Conservation (phyloP, 1,140 invertebrate species). For the Caenorhabditis brenneri region DNA sequence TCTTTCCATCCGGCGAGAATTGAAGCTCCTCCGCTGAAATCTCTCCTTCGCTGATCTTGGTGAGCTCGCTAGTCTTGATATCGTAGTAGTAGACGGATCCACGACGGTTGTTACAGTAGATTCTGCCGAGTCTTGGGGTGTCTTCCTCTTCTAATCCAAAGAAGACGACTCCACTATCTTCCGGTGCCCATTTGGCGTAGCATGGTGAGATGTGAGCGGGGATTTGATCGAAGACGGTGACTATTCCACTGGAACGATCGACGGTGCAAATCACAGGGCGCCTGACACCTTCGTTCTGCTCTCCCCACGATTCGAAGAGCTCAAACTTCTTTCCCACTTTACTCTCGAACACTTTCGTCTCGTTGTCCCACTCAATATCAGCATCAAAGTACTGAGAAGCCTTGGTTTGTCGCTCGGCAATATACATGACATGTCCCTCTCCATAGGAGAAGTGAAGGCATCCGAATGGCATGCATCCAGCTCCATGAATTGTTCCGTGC, state of each 20-base stretch:
- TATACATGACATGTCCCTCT: slow-evolving; percentile 63
- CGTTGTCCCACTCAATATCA: slow-evolving; percentile 67
- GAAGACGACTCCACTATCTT: slow-evolving; percentile 79
- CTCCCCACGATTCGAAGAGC: slow-evolving; percentile 77
- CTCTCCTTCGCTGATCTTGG: slow-evolving; percentile 55
- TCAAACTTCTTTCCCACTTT: slow-evolving; percentile 78
- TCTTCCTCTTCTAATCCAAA: slow-evolving; percentile 78
- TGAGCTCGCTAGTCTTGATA: slow-evolving; percentile 56
- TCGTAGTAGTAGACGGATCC: slow-evolving; percentile 66
- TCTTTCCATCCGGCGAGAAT: slow-evolving; percentile 72
- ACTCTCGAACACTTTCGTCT: slow-evolving; percentile 64
- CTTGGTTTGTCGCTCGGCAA: slow-evolving; percentile 60
- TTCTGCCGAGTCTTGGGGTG: slow-evolving; percentile 80
- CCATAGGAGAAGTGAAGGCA: slow-evolving; percentile 61
- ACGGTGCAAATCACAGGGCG: slow-evolving; percentile 79
- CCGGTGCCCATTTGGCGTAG: slow-evolving; percentile 76
- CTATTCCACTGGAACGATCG: slow-evolving; percentile 75
- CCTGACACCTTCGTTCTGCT: slow-evolving; percentile 80
- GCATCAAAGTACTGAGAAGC: slow-evolving; percentile 63
- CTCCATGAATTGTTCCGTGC: slow-evolving; percentile 60
- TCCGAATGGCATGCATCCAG: slow-evolving; percentile 56
- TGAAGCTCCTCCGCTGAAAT: slow-evolving; percentile 66
- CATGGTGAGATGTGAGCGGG: slow-evolving; percentile 78
- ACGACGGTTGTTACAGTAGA: slow-evolving; percentile 81
- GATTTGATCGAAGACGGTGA: slow-evolving; percentile 73